Conservation (phyloP, 2,797 vertebrate species). For the Microchirus variegatus region DNA sequence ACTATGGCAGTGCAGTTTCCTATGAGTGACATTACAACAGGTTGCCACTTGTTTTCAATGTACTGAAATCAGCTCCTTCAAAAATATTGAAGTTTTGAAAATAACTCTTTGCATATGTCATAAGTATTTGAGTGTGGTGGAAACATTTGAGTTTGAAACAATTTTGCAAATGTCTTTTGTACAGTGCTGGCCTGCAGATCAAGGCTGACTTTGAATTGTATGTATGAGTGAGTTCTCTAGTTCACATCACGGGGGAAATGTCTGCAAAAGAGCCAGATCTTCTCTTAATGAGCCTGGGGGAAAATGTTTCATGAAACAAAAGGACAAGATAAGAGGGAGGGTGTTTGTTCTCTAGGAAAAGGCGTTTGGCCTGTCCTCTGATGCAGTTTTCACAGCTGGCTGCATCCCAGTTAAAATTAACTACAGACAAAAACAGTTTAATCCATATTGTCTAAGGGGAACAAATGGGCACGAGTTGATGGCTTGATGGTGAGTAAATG, state of each 20-base stretch:
- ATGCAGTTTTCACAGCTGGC: conserved; percentile 33
- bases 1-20: too few species aligned
- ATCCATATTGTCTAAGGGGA: conserved; percentile 35
- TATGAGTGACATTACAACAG: too few species aligned
- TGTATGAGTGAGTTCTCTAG: conserved; percentile 19
- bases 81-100: conserved; percentile 24
- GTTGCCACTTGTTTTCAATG: too few species aligned
- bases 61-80: too few species aligned
- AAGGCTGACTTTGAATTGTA: conserved; percentile 45
- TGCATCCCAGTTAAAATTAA: conserved; percentile 41
- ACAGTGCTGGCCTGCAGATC: conserved; percentile 32
- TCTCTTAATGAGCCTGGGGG: conserved; percentile 50
- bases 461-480: conserved; percentile 54
- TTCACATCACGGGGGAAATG: conserved; percentile 47
- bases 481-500: conserved; percentile 72
- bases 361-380: conserved; percentile 27
- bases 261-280: conserved; percentile 31
- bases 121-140: neutral
- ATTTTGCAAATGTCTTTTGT: conserved; percentile 13
- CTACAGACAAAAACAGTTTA: conserved; percentile 43
- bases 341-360: conserved; percentile 39
- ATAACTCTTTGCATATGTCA: neutral
- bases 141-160: conserved; percentile 8
- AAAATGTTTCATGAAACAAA: conserved; percentile 46
- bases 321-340: conserved; percentile 28